Base-by-base conservation (phyloP, 2,113 vertebrate species). In the Phalacrocorax pelagicus region DNA sequence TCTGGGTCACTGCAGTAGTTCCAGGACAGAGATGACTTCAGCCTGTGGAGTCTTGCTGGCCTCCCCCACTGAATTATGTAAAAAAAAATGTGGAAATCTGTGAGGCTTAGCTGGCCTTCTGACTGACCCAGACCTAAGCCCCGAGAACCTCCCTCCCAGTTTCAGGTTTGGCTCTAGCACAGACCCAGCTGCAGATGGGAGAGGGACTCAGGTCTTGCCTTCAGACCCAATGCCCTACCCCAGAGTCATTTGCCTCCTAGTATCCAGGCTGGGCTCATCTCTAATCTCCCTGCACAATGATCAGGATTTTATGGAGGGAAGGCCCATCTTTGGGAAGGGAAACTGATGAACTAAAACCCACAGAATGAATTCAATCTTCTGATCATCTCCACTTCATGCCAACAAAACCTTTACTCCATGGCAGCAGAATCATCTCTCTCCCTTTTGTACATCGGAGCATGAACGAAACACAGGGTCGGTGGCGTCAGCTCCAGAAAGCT, bases 381-480 rank as follows among this genome's bases (percentile, higher is more conserved):
- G 47, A 62, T 67, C 51, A 71, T n/a, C 51, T 54, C 2, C 0
- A 36, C 63, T 62, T 84, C n/a, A 71, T 3, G 51, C 46, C 86
- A 74, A 59, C n/a, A 87, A 91, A 84, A 79, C 38, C 12, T 30
- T 79, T 36, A 78, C 4, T 67, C 47, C 40, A 54, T 1, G 2
- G 42, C 55, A 90, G 74, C 55, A 86, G 71, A 75, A 88, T 47
- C 57, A 51, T 30, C 62, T 72, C 57, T 63, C 81, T 62, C 29
- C 23, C 12, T 46, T 58, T 70, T 46, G n/a, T 21, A 67, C 22
- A 14, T 2, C 38, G 66, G 12, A 71, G 40, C 24, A 51, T 1
- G 5, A 19, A 65, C 0, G 0, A 81, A 85, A 72, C 52, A 52
- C 0, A 0, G 7, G 22, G 30, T 27, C n/a, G 52, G 71, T 0